phyloP scores from a whole-genome alignment of 2,888 invertebrate species.

The Pristionchus maxplancki region DNA sequence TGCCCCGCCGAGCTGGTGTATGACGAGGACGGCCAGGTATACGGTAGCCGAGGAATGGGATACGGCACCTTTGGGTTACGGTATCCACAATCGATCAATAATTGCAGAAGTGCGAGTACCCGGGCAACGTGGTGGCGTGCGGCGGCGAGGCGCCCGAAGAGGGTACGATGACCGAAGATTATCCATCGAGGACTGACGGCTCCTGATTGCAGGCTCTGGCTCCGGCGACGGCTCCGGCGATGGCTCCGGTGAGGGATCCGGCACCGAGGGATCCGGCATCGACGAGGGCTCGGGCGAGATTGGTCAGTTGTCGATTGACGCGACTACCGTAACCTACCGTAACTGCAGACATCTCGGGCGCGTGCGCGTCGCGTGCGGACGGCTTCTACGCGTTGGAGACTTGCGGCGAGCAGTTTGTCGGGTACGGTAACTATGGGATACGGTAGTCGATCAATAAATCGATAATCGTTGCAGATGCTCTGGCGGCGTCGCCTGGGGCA shows the following conservation, averaged over 20 bases:
- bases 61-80: too few relatives aligned
- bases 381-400: constrained; percentile 29
- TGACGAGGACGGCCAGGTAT: constrained; percentile 12
- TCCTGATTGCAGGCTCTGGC: neutral
- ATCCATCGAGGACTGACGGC: neutral
- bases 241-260: constrained; percentile 20
- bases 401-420: constrained; percentile 31
- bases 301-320: neutral
- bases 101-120: constrained; percentile 49
- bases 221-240: constrained; percentile 1
- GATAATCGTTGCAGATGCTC: neutral
- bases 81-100: too few relatives aligned
- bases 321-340: neutral
- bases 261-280: constrained; percentile 18
- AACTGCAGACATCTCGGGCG: constrained; percentile 3
- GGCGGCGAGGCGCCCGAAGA: constrained; percentile 32
- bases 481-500: constrained; percentile 9
- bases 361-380: constrained; percentile 5
- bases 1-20: constrained; percentile 47
- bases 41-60: neutral
- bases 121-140: constrained; percentile 48
- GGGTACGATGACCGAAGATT: constrained; percentile 11
- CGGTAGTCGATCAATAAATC: neutral
- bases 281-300: constrained; percentile 47
- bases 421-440: neutral